These are phyloP conservation scores for Epirrita christyi DNA, from an alignment of 2,888 invertebrate genomes.

Conservation along the genomic window DNA sequence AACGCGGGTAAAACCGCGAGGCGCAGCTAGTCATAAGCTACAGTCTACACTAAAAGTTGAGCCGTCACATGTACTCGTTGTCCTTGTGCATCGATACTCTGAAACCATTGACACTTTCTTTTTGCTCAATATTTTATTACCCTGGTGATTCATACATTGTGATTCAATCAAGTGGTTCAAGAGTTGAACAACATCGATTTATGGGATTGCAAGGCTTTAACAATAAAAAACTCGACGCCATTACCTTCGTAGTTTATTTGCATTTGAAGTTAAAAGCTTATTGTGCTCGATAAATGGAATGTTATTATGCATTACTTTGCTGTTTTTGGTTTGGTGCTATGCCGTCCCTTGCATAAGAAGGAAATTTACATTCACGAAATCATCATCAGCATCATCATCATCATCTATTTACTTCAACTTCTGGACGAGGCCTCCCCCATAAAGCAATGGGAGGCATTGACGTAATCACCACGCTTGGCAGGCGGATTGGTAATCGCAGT, in stretches of 20 bases:
- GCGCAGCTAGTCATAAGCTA: too few species aligned
- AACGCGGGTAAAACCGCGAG: too few species aligned
- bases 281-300: constrained; percentile 14
- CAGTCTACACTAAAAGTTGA: background rate
- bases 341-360: background rate
- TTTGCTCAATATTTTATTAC: constrained; percentile 13
- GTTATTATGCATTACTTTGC: background rate
- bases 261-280: constrained; percentile 27
- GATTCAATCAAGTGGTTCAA: constrained; percentile 27
- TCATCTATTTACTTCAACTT: too few species aligned
- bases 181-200: constrained; percentile 31
- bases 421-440: too few species aligned
- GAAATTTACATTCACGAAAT: background rate
- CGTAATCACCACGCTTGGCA: too few species aligned
- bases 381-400: too few species aligned
- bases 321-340: background rate
- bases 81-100: background rate
- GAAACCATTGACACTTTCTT: constrained; percentile 9
- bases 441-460: too few species aligned
- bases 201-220: constrained; percentile 28
- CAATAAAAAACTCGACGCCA: constrained; percentile 22
- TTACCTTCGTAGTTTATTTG: constrained; percentile 13
- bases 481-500: too few species aligned
- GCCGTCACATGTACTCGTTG: background rate
- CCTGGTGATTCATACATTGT: constrained; percentile 31